Evolutionary conservation across 1,140 invertebrate genomes (phyloP).

Genomic region (Heliothis virescens): DNA sequence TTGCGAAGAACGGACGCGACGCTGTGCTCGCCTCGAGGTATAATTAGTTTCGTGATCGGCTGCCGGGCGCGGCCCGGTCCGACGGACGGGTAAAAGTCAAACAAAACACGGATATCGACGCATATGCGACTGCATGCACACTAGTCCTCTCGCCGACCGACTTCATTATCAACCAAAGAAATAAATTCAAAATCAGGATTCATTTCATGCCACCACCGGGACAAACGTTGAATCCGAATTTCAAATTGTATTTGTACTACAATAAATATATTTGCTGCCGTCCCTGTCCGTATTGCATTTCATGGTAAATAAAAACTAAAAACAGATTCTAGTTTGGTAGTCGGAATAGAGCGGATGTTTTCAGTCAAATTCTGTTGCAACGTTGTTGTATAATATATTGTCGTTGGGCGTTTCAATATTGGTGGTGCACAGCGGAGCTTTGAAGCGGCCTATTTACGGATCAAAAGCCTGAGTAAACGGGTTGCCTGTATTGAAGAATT

Average conservation of each 20-base stretch:
- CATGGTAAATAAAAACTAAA: slow-evolving; percentile 17
- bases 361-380: slow-evolving; percentile 8
- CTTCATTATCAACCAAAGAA: slow-evolving; percentile 36
- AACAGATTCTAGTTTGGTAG: not conserved
- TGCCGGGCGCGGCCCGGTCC: slow-evolving; percentile 46
- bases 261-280: not conserved
- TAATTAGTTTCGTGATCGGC: slow-evolving; percentile 76
- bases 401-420: slow-evolving; percentile 25
- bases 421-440: not conserved
- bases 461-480: slow-evolving; percentile 60
- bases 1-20: slow-evolving; percentile 66
- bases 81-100: slow-evolving; percentile 65
- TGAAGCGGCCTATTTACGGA: slow-evolving; percentile 55
- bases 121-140: slow-evolving; percentile 54
- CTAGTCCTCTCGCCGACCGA: slow-evolving; percentile 10
- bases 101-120: slow-evolving; percentile 66
- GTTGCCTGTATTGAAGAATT: slow-evolving; percentile 67
- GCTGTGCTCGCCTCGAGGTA: slow-evolving; percentile 69
- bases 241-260: not conserved
- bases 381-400: slow-evolving; percentile 25
- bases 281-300: not conserved
- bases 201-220: not conserved
- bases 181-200: slow-evolving; percentile 24
- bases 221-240: slow-evolving; percentile 14
- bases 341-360: slow-evolving; percentile 6